A percentile compares a stretch with the other conserved stretches of the same genome.
phyloP scores from a whole-genome alignment of 2,113 vertebrate species.

The Chiloscyllium plagiosum region DNA sequence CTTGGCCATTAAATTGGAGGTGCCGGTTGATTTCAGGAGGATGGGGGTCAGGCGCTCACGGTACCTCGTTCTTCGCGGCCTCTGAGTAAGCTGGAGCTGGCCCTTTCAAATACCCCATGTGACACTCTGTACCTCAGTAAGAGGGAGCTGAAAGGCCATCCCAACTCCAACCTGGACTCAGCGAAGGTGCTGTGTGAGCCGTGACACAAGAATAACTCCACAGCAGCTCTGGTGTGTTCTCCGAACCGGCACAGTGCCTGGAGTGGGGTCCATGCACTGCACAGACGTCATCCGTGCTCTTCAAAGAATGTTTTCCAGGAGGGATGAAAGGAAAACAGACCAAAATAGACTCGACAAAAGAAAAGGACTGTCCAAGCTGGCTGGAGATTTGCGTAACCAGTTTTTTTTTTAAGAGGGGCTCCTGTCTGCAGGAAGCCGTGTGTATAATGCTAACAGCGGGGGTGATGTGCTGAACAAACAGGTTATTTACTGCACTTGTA shows the following conservation, averaged over 20 bases:
- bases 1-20: too few species aligned
- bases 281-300: background rate
- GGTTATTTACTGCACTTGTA: background rate
- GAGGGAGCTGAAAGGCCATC: background rate
- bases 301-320: background rate
- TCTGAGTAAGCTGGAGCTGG: background rate
- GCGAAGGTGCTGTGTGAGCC: background rate
- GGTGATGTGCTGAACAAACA: background rate
- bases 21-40: too few species aligned
- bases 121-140: background rate
- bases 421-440: background rate
- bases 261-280: background rate
- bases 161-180: background rate
- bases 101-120: background rate
- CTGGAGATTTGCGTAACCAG: background rate
- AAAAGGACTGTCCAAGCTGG: conserved; percentile 6
- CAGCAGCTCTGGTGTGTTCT: background rate
- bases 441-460: background rate
- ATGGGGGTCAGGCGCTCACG: too few species aligned
- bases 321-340: background rate
- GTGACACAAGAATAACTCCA: background rate
- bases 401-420: background rate
- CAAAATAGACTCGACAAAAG: conserved; percentile 9
- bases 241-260: background rate
- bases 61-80: too few species aligned